Conservation (phyloP, 2,113 vertebrate species). For the Meriones unguiculatus region DNA sequence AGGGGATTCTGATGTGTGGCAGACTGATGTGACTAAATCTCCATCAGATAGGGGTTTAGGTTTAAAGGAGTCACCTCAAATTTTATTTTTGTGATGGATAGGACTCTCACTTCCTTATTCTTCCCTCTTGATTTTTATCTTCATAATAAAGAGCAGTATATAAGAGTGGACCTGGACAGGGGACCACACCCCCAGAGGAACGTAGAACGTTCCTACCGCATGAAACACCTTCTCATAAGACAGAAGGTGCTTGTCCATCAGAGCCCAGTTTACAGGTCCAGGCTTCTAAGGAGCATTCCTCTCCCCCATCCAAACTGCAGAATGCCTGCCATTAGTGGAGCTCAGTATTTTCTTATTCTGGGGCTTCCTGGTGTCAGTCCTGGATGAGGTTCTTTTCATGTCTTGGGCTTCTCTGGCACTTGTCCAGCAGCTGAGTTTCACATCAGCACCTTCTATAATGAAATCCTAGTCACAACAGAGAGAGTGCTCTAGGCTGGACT, state of each 20-base stretch:
- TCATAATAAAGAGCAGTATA: neutral
- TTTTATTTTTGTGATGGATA: constrained; percentile 9
- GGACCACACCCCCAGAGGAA: neutral
- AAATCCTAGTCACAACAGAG: neutral
- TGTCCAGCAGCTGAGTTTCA: neutral
- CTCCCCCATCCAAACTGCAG: neutral
- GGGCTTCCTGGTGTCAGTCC: neutral
- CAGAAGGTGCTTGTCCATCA: neutral
- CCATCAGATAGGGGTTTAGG: neutral
- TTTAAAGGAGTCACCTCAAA: neutral
- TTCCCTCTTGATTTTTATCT: constrained; percentile 4
- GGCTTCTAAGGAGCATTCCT: neutral
- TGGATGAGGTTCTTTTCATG: neutral
- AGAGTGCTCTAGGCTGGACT: neutral
- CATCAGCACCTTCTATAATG: neutral
- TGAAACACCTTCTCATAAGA: neutral
- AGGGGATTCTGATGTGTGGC: neutral
- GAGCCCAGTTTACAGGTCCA: neutral
- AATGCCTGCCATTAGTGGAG: neutral
- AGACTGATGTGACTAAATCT: neutral
- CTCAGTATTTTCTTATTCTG: neutral
- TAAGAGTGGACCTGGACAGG: neutral
- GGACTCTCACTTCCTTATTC: constrained; percentile 31
- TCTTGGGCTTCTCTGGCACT: neutral
- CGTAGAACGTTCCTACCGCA: neutral